Evolutionary conservation across 2,888 invertebrate species (phyloP).

Genomic region (Yponomeuta evonymella): DNA sequence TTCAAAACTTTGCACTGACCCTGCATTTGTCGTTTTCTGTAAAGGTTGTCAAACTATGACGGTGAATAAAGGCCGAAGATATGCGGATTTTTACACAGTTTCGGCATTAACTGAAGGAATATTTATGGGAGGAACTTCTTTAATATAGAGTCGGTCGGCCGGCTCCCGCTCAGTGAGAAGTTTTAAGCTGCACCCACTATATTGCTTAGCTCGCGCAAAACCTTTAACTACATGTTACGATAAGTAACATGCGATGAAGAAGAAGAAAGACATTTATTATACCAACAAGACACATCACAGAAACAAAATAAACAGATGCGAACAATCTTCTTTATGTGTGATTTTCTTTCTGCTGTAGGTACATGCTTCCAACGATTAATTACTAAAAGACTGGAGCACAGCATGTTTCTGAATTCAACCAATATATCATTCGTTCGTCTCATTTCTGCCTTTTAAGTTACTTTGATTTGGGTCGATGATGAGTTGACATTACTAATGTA

Average conservation of each 20-base stretch:
- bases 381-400: too few relatives aligned
- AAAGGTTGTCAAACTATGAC: background rate
- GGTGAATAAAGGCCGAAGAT: background rate
- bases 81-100: conserved; percentile 45
- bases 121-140: conserved; percentile 75
- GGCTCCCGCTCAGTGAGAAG: conserved; percentile 37
- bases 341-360: too few relatives aligned
- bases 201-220: conserved; percentile 22
- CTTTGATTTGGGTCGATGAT: too few relatives aligned
- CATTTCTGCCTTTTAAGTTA: too few relatives aligned
- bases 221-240: conserved; percentile 23
- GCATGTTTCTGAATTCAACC: too few relatives aligned
- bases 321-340: conserved; percentile 11
- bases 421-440: too few relatives aligned
- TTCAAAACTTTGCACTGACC: too few relatives aligned
- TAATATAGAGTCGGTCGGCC: conserved; percentile 58
- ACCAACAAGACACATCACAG: too few relatives aligned
- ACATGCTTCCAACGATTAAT: too few relatives aligned
- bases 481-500: too few relatives aligned
- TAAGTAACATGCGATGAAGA: background rate
- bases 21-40: background rate
- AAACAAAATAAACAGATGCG: background rate
- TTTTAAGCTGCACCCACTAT: conserved; percentile 58
- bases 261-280: too few relatives aligned
- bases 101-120: conserved; percentile 68